Conservation (phyloP, 2,888 invertebrate species). For the Stenchaetothrips biformis region DNA sequence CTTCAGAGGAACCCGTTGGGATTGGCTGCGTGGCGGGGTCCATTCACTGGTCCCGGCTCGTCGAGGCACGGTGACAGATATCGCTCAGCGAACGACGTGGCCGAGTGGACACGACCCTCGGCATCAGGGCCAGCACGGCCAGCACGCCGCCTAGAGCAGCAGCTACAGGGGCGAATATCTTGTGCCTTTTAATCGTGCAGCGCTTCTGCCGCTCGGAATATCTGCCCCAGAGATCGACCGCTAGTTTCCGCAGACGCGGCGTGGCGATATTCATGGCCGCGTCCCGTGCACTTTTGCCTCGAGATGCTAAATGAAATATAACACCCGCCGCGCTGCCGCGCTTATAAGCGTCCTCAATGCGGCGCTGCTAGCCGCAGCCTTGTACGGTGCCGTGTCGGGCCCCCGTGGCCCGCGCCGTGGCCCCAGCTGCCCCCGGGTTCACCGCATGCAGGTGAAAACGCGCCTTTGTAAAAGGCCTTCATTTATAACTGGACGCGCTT, state of each 20-base stretch:
- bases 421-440: not conserved
- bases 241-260: not conserved
- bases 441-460: no score
- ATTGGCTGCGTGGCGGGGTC: not conserved
- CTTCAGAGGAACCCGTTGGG: not conserved
- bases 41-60: not conserved
- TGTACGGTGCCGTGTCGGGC: not conserved
- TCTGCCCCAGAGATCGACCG: not conserved
- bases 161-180: not conserved
- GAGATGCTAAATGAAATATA: conserved; percentile 5
- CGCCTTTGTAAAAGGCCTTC: no score
- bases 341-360: not conserved
- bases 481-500: no score
- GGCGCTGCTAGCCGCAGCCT: not conserved
- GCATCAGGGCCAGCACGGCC: not conserved
- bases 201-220: not conserved
- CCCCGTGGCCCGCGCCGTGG: not conserved
- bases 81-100: not conserved
- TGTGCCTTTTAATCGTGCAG: not conserved
- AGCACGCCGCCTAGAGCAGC: no score
- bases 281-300: not conserved
- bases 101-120: not conserved
- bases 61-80: conserved; percentile 2
- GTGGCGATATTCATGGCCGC: not conserved
- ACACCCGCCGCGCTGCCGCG: not conserved